Evolutionary conservation across 1,140 invertebrate species (phyloP), one percentile per base, ranked within the genome.

Genomic region (Drosophila trapezifrons): DNA sequence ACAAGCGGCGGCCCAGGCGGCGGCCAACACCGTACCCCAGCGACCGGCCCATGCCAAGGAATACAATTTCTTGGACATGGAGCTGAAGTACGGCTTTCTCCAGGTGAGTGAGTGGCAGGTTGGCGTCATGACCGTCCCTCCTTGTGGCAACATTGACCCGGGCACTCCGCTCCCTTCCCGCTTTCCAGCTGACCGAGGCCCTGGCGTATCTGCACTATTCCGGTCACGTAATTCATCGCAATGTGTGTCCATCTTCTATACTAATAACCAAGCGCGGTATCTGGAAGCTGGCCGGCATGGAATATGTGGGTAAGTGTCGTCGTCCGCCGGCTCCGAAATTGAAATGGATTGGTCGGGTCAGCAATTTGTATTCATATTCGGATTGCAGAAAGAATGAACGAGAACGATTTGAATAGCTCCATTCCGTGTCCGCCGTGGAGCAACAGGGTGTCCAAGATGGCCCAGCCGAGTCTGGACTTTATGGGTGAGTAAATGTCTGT

Each of bases 211-310:
- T 99, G 46, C 98, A 99, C 93, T 96, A 96, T 91, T 95, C 95
- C 22, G 95, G 95, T 66, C 95, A 96, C 90, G 94, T 96, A 71
- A 94, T 99, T 45, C 98, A 99, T 92, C 95, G 97, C 76, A 99
- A 99, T 92, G 95, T 99, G 17, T 98, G 97, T 92, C 98, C 98
- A 5, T 95, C 95, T 69, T 98, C 96, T 73, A 96, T 99, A 71
- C 94, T 99, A 47, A 96, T 99, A 52, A 99, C 97, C n/a, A 98
- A 97, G 87, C 95, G 95, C 47, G 98, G 98, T 37, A 98, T 97
- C 9, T 99, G 98, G 98, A 99, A 99, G 92, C 94, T 99, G 22
- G 96, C 96, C 13, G 98, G 98, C 4, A 94, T 99, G 43, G 98
- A 99, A 90, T 99, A 99, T 93, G 95, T 96, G 78, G 96, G 96